Evolutionary conservation across 2,888 invertebrate species (phyloP).

Genomic region (Apamea epomidion): DNA sequence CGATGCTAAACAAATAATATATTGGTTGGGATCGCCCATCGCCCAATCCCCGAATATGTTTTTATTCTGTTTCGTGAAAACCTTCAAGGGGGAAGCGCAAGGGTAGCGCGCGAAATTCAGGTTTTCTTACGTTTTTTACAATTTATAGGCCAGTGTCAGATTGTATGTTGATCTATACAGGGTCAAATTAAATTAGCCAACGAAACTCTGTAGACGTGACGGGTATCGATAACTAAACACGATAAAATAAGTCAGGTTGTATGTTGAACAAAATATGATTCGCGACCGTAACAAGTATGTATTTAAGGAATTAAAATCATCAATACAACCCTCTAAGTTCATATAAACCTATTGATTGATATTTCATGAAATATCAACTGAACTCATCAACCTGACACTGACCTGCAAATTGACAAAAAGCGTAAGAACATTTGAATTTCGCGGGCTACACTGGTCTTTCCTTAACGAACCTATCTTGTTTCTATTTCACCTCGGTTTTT

Average conservation of each 20-base stretch:
- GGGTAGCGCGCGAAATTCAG: not conserved
- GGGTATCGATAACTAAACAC: no score
- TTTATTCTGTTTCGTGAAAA: slow-evolving; percentile 54
- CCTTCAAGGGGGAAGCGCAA: slow-evolving; percentile 6
- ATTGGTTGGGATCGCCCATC: slow-evolving; percentile 46
- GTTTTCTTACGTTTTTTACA: not conserved
- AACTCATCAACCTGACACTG: no score
- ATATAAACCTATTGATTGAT: not conserved
- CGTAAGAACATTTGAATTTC: not conserved
- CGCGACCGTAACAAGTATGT: not conserved
- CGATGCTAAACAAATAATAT: slow-evolving; percentile 68
- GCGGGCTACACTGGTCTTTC: not conserved
- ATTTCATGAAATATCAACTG: not conserved
- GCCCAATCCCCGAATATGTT: slow-evolving; percentile 43
- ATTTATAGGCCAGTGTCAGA: no score
- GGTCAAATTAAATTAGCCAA: no score
- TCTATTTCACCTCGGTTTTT: slow-evolving; percentile 51
- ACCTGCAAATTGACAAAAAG: no score
- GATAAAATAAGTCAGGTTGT: no score
- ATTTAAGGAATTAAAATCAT: not conserved
- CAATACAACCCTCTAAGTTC: not conserved
- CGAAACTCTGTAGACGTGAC: no score
- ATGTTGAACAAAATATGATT: not conserved
- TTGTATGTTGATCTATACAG: not conserved
- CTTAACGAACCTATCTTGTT: slow-evolving; percentile 41